A percentile compares a stretch with the other conserved stretches of the same genome.
These are phyloP conservation scores for Parascotia fuliginaria DNA, from an alignment of 2,888 invertebrate species.

Conservation along the genomic window DNA sequence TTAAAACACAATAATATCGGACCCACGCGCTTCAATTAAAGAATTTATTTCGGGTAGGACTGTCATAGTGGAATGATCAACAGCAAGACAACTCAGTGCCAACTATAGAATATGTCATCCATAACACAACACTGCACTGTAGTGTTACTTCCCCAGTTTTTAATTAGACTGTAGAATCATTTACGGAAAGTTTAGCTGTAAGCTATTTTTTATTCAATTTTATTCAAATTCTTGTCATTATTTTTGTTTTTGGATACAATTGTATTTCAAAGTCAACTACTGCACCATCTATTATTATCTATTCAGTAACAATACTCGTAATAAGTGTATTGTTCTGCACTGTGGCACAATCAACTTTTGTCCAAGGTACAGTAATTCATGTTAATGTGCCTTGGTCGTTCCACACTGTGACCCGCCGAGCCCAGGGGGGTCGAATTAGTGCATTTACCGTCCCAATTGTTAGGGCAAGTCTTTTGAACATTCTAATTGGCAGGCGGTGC, in stretches of 20 bases:
- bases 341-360: conserved; percentile 13
- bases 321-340: not conserved
- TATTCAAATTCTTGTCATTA: too few species aligned
- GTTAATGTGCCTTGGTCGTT: conserved; percentile 54
- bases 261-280: too few species aligned
- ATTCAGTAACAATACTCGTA: too few species aligned
- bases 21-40: conserved; percentile 17
- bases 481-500: conserved; percentile 34
- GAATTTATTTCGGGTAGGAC: conserved; percentile 33
- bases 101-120: not conserved
- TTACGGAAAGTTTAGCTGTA: too few species aligned
- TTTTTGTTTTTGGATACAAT: too few species aligned
- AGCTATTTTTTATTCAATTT: too few species aligned
- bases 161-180: too few species aligned
- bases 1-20: conserved; percentile 31
- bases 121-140: too few species aligned
- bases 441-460: conserved; percentile 45
- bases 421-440: conserved; percentile 52
- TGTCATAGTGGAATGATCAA: conserved; percentile 1
- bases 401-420: conserved; percentile 39
- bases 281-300: too few species aligned
- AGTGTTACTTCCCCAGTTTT: too few species aligned
- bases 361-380: conserved; percentile 51
- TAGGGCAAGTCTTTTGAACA: conserved; percentile 35
- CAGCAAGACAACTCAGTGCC: not conserved